phyloP scores from a whole-genome alignment of 2,888 invertebrate genomes.

The Ommatoiulus sabulosus region DNA sequence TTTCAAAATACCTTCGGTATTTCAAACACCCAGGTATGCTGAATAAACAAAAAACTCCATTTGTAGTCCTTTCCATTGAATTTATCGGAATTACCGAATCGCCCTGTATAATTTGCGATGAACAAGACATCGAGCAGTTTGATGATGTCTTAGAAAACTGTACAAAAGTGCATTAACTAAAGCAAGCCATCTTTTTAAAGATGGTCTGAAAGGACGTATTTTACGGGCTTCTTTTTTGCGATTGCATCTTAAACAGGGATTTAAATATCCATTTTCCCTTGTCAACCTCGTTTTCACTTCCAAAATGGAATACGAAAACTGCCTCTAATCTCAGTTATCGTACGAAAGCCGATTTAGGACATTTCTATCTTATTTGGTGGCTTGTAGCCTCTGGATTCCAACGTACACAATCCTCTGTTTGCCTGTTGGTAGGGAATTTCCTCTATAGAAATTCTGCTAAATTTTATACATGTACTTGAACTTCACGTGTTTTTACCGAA shows the following conservation, averaged over 20 bases:
- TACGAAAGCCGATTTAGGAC: slow-evolving; percentile 7
- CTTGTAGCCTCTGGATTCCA: neutral
- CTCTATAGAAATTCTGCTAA: neutral
- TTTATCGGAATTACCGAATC: neutral
- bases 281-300: neutral
- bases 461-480: neutral
- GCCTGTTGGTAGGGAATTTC: neutral
- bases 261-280: neutral
- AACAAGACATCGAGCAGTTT: neutral
- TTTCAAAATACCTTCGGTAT: too few relatives aligned
- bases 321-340: neutral
- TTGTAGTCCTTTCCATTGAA: too few relatives aligned
- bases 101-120: neutral
- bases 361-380: neutral
- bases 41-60: too few relatives aligned
- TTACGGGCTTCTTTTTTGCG: neutral
- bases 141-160: neutral
- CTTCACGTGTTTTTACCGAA: neutral
- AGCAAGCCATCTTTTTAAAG: neutral
- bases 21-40: too few relatives aligned
- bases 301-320: neutral
- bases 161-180: neutral
- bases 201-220: neutral
- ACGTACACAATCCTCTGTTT: neutral
- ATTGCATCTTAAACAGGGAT: slow-evolving; percentile 34